phyloP scores from a whole-genome alignment of 2,113 vertebrate species.

The zebrafish (Danio rerio) region DNA sequence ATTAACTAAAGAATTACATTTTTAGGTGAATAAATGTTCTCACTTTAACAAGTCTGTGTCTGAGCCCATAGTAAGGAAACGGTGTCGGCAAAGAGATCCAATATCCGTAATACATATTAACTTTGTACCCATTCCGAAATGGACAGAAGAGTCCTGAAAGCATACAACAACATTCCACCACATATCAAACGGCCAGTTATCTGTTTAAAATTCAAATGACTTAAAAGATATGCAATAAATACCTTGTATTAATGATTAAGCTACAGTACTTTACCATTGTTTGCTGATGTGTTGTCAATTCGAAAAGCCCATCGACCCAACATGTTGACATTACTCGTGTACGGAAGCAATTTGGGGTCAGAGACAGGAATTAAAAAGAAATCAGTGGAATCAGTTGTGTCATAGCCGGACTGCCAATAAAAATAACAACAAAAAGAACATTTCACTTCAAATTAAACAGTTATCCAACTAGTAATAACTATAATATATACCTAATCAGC shows the following conservation, averaged over 20 bases:
- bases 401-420: slow-evolving; percentile 17
- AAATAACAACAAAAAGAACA: not conserved
- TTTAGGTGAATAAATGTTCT: not conserved
- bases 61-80: not conserved
- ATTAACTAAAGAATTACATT: too few relatives aligned
- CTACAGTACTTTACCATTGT: not conserved
- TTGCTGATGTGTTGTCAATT: not conserved
- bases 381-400: slow-evolving; percentile 26
- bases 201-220: not conserved
- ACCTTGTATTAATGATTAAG: not conserved
- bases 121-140: not conserved
- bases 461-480: not conserved
- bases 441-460: not conserved
- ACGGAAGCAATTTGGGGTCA: not conserved
- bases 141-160: slow-evolving; percentile 16
- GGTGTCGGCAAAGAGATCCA: not conserved
- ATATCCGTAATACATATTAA: not conserved
- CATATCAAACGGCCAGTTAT: not conserved
- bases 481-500: not conserved
- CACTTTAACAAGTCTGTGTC: not conserved
- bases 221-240: not conserved
- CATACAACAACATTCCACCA: not conserved
- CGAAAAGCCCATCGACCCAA: slow-evolving; percentile 10
- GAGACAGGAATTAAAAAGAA: not conserved
- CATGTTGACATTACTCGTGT: slow-evolving; percentile 1